Evolutionary conservation across 1,140 invertebrate species (phyloP).

Genomic region (Drosophila willistoni): DNA sequence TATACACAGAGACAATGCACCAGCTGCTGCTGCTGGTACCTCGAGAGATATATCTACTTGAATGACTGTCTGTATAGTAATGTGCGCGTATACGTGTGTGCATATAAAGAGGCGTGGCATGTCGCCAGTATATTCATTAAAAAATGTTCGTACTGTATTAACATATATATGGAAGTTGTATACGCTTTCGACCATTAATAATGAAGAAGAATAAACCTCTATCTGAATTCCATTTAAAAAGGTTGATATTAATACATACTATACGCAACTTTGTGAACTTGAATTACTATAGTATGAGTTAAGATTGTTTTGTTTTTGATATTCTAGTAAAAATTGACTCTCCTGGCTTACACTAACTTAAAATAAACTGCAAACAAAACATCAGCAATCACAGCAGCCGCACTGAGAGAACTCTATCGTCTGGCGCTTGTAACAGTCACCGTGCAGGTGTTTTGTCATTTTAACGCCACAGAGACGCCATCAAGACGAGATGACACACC

Average conservation of each 20-base stretch:
- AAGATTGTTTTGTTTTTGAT: background rate
- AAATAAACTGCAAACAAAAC: slow-evolving; percentile 32
- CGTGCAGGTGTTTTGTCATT: slow-evolving; percentile 78
- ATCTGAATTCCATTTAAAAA: too few species aligned
- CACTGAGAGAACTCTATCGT: slow-evolving; percentile 5
- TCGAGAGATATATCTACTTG: background rate
- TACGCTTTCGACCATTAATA: background rate
- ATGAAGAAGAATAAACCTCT: too few species aligned
- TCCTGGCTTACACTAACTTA: background rate
- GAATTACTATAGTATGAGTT: too few species aligned
- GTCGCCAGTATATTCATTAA: slow-evolving; percentile 24
- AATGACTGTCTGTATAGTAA: slow-evolving; percentile 1
- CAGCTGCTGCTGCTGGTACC: slow-evolving; percentile 12
- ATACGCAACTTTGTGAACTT: too few species aligned
- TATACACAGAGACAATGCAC: slow-evolving; percentile 28
- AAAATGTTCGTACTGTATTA: background rate
- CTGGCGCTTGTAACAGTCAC: slow-evolving; percentile 4
- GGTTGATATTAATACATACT: too few species aligned
- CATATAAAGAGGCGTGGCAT: slow-evolving; percentile 21
- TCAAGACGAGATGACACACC: slow-evolving; percentile 23
- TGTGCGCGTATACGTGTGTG: background rate
- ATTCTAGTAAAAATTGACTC: background rate
- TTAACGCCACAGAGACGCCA: slow-evolving; percentile 57
- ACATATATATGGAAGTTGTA: background rate
- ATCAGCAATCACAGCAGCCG: slow-evolving; percentile 14